Evolutionary conservation across 2,797 vertebrate genomes (phyloP).

Genomic region (Fratercula arctica): DNA sequence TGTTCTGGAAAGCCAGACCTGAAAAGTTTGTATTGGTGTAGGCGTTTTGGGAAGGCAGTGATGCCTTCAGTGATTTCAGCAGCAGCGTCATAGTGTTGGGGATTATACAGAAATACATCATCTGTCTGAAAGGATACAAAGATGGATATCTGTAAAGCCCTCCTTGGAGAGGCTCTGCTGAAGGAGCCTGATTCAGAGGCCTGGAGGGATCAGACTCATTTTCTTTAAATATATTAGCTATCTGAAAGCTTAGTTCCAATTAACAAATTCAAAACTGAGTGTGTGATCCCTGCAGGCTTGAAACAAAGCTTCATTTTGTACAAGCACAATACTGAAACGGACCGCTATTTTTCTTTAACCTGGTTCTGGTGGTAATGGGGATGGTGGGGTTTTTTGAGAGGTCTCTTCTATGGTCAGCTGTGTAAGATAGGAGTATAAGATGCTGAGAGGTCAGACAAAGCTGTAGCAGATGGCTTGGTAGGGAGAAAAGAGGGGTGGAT

Average conservation of each 20-base stretch:
- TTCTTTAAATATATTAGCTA: neutral
- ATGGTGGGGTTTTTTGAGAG: neutral
- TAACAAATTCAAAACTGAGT: neutral
- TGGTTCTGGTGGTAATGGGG: neutral
- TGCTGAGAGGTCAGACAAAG: neutral
- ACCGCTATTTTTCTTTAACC: neutral
- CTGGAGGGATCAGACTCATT: neutral
- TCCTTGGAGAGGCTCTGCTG: neutral
- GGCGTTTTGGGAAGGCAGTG: neutral
- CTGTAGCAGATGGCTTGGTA: neutral
- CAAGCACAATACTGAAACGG: accelerated
- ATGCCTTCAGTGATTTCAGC: neutral
- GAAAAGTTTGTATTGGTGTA: neutral
- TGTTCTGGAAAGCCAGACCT: neutral
- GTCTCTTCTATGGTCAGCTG: neutral
- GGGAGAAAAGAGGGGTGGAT: neutral
- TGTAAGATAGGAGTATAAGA: neutral
- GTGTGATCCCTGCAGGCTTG: neutral
- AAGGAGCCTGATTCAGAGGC: neutral
- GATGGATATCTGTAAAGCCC: neutral
- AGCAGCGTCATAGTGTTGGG: neutral
- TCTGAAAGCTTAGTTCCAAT: neutral
- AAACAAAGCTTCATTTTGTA: neutral
- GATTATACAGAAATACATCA: neutral
- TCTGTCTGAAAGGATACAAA: neutral